Conservation (phyloP, 1,140 invertebrate species). For the Mylabris phalerata region DNA sequence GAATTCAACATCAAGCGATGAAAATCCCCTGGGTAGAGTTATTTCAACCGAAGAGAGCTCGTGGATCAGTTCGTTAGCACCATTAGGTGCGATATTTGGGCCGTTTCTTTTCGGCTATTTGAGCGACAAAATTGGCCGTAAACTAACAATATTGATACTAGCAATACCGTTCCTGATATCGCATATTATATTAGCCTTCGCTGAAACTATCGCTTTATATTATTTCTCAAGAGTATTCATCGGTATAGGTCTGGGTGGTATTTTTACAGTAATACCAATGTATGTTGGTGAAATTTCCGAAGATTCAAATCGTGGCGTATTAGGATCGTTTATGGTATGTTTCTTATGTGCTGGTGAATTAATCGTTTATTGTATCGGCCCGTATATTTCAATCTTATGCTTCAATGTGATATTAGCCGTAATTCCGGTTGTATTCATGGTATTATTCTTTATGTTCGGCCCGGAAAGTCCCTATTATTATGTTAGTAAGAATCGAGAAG, state of each 20-base stretch:
- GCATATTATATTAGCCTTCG: constrained; percentile 24
- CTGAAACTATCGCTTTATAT: constrained; percentile 67
- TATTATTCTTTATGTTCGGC: constrained; percentile 60
- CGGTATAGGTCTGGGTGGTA: constrained; percentile 63
- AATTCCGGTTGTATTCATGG: constrained; percentile 55
- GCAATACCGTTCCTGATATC: constrained; percentile 20
- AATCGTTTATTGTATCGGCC: constrained; percentile 64
- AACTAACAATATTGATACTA: constrained; percentile 44
- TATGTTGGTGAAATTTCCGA: constrained; percentile 82
- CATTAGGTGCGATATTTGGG: constrained; percentile 63
- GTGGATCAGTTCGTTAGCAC: constrained; percentile 74
- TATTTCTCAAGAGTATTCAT: constrained; percentile 50
- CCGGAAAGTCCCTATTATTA: constrained; percentile 74
- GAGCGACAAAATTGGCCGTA: constrained; percentile 44
- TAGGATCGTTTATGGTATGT: constrained; percentile 72
- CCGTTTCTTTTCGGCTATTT: constrained; percentile 37
- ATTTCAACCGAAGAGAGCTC: constrained; percentile 51
- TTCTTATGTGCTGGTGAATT: constrained; percentile 69
- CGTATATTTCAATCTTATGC: constrained; percentile 57
- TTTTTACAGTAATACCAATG: constrained; percentile 69
- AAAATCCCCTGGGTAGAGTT: constrained; percentile 32
- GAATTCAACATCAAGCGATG: constrained; percentile 10
- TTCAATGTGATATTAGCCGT: constrained; percentile 53
- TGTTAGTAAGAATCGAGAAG: constrained; percentile 50
- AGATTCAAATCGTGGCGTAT: constrained; percentile 61